Conservation (phyloP, 2,888 invertebrate species). For the Laothoe populi region DNA sequence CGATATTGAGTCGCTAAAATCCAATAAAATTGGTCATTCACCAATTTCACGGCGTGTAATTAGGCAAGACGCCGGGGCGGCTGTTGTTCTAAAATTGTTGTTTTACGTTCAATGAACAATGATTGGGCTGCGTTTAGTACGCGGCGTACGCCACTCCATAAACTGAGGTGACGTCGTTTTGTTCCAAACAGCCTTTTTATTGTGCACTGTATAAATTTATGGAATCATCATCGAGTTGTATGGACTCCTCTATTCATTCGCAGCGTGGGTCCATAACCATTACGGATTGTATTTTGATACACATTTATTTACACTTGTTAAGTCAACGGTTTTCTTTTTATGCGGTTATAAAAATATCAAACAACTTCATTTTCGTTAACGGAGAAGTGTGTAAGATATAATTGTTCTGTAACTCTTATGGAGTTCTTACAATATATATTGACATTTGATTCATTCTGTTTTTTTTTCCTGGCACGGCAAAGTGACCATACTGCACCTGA, state of each 20-base stretch:
- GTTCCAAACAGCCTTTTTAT: constrained; percentile 78
- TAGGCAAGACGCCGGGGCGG: constrained; percentile 40
- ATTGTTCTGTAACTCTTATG: constrained; percentile 18
- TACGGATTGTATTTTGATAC: constrained; percentile 78
- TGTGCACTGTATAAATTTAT: constrained; percentile 83
- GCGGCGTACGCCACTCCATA: constrained; percentile 63
- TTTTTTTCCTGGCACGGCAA: no score
- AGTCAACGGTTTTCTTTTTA: constrained; percentile 46
- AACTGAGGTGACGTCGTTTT: constrained; percentile 78
- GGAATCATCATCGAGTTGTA: constrained; percentile 83
- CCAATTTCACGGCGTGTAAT: constrained; percentile 70
- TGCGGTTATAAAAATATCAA: constrained; percentile 41
- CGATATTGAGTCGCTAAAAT: constrained; percentile 56
- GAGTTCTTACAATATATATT: neutral
- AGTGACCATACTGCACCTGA: no score
- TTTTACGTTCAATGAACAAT: constrained; percentile 57
- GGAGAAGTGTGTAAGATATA: constrained; percentile 17
- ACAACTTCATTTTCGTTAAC: constrained; percentile 26
- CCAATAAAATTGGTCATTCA: constrained; percentile 60
- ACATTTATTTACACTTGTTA: constrained; percentile 74
- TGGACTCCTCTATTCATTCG: constrained; percentile 77
- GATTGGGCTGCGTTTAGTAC: constrained; percentile 54
- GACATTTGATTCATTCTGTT: no score
- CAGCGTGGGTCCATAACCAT: constrained; percentile 77
- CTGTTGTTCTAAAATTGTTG: constrained; percentile 56